Percentiles rank a stretch among this genome's conserved stretches.
Evolutionary conservation across 2,797 vertebrate genomes (phyloP).

Genomic region (Pipistrellus pygmaeus): DNA sequence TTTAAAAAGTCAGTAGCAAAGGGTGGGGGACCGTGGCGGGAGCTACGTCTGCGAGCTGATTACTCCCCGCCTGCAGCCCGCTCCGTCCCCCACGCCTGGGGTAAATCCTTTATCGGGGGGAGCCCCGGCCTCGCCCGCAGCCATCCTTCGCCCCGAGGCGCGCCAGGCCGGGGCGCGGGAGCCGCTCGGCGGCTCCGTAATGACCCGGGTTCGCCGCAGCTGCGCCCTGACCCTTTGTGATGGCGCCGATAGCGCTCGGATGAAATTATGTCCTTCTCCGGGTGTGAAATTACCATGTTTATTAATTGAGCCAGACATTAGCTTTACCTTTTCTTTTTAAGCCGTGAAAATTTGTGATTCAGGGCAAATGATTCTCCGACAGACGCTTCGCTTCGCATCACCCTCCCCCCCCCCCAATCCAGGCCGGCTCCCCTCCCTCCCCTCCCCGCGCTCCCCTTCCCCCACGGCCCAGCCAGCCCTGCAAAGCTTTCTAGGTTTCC

Average conservation of each 20-base stretch:
- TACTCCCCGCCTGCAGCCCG: slow-evolving; percentile 91
- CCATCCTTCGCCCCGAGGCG: slow-evolving; percentile 94
- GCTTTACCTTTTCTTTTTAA: slow-evolving; percentile 88
- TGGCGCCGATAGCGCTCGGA: slow-evolving; percentile 94
- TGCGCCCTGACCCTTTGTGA: slow-evolving; percentile 98
- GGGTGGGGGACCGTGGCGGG: slow-evolving; percentile 78
- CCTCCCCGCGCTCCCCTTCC: background rate
- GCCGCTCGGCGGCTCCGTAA: slow-evolving; percentile 96
- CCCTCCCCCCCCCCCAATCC: background rate
- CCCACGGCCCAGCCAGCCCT: slow-evolving; percentile 5
- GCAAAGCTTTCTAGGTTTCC: slow-evolving; percentile 83
- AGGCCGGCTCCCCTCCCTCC: background rate
- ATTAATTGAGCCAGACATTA: slow-evolving; percentile 97
- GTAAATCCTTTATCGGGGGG: slow-evolving; percentile 99
- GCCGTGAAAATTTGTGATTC: slow-evolving; percentile 92
- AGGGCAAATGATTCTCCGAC: slow-evolving; percentile 88
- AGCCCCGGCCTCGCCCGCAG: slow-evolving; percentile 96
- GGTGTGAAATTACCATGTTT: slow-evolving; percentile 99
- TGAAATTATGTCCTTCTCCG: slow-evolving; percentile 95
- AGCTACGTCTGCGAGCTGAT: slow-evolving; percentile 92
- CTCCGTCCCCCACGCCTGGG: slow-evolving; percentile 89
- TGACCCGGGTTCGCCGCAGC: slow-evolving; percentile 96
- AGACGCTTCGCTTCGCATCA: slow-evolving; percentile 78
- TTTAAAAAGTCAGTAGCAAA: slow-evolving; percentile 78
- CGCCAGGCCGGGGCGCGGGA: slow-evolving; percentile 91